A percentile compares a stretch with the other conserved stretches of the same genome.
These are phyloP conservation scores for Athene cunicularia DNA, from an alignment of 2,113 vertebrate species.

Conservation along the genomic window DNA sequence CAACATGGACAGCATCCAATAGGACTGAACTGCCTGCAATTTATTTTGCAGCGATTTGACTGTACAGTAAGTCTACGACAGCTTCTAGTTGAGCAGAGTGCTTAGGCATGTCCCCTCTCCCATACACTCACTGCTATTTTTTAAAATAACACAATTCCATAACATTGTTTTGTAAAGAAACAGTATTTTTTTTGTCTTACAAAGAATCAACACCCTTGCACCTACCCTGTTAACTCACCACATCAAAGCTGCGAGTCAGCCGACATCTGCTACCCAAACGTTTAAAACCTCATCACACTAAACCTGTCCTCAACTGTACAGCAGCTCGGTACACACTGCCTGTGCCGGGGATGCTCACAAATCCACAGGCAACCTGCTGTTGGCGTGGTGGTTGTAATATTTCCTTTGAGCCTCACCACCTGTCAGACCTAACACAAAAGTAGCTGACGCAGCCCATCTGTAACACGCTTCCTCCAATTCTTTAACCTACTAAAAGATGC, in stretches of 20 bases:
- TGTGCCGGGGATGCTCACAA: background rate
- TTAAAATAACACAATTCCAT: background rate
- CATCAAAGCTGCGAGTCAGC: background rate
- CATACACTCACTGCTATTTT: background rate
- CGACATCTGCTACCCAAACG: fast-evolving
- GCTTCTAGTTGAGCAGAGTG: background rate
- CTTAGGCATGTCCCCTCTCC: background rate
- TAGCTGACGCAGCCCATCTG: fast-evolving
- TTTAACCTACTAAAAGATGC: background rate
- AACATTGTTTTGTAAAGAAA: background rate
- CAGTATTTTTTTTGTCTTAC: background rate
- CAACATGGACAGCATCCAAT: fast-evolving
- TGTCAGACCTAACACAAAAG: fast-evolving
- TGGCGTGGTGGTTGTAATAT: fast-evolving
- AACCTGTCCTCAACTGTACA: fast-evolving
- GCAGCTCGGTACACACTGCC: fast-evolving
- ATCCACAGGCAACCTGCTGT: background rate
- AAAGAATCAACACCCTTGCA: background rate
- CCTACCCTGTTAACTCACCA: background rate
- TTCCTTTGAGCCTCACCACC: background rate
- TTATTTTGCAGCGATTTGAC: background rate
- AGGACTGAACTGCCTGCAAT: background rate
- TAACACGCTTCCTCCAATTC: fast-evolving
- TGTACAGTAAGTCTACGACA: background rate
- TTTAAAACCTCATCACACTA: too few relatives aligned